A percentile compares a stretch with the other conserved stretches of the same genome.
Conservation (phyloP, 2,797 vertebrate species). For the Glyptemys insculpta region DNA sequence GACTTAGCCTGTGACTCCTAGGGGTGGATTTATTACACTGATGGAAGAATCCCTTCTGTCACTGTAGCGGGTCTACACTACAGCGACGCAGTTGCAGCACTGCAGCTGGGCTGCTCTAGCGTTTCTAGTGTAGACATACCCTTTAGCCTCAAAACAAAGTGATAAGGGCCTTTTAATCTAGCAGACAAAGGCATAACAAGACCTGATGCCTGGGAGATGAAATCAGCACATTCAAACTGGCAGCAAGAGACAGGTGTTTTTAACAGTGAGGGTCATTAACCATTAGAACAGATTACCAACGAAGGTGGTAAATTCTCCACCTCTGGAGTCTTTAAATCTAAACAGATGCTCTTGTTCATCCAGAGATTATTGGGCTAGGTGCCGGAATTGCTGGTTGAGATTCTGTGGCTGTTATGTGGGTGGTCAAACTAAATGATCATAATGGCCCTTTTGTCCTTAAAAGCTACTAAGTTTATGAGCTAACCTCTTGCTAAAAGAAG, state of each 20-base stretch:
- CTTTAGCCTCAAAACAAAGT: not conserved
- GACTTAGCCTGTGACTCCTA: not conserved
- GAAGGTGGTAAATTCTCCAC: not conserved
- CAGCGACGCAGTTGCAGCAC: not conserved
- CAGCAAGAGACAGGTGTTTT: not conserved
- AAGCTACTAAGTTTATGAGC: not conserved
- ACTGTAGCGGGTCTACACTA: not conserved
- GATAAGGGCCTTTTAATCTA: not conserved
- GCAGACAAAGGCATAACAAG: not conserved
- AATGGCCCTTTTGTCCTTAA: not conserved
- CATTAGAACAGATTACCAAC: not conserved
- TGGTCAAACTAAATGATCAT: not conserved
- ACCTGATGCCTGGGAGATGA: not conserved
- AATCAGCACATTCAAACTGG: fast-evolving
- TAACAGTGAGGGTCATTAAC: not conserved
- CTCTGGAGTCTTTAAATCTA: not conserved
- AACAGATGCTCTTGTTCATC: not conserved
- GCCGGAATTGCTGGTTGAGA: not conserved
- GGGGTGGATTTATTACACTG: not conserved
- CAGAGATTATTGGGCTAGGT: not conserved
- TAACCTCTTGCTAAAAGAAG: fast-evolving
- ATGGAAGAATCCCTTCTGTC: not conserved
- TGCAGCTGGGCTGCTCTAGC: not conserved
- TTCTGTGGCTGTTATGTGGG: not conserved
- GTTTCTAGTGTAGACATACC: not conserved